phyloP scores from a whole-genome alignment of 2,888 invertebrate genomes.

The Tetragnatha montana region DNA sequence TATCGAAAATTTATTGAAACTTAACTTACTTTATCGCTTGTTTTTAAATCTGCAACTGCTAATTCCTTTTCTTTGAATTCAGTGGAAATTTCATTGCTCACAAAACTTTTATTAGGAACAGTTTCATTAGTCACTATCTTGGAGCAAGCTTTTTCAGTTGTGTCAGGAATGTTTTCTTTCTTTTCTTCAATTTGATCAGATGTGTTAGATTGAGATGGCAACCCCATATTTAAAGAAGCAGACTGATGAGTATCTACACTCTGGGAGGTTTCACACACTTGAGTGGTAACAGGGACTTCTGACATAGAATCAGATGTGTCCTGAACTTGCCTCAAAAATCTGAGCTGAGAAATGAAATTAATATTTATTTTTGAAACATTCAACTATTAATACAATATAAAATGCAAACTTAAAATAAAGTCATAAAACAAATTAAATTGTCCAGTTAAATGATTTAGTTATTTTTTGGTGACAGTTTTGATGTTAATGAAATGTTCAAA shows the following conservation, averaged over 20 bases:
- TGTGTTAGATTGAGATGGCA: not conserved
- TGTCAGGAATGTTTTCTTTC: not conserved
- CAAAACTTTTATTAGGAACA: no score
- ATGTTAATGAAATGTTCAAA: no score
- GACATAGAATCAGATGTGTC: slow-evolving; percentile 58
- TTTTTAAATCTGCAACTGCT: no score
- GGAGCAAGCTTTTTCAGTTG: not conserved
- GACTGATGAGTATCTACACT: not conserved
- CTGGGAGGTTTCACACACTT: not conserved
- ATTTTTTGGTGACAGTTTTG: no score
- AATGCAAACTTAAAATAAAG: slow-evolving; percentile 49
- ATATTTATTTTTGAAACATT: not conserved
- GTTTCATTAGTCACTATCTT: not conserved
- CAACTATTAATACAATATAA: slow-evolving; percentile 61
- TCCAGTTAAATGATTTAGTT: no score
- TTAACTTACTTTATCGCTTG: no score
- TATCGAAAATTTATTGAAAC: no score
- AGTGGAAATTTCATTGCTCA: no score
- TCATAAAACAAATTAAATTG: not conserved
- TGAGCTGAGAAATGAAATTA: slow-evolving; percentile 55
- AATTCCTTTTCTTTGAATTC: no score
- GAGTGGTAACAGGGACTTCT: not conserved
- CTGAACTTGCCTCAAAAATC: slow-evolving; percentile 71
- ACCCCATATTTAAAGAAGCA: not conserved
- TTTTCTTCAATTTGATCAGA: not conserved